These are phyloP conservation scores for Hemitrygon akajei DNA, from an alignment of 2,797 vertebrate species.

Conservation along the genomic window DNA sequence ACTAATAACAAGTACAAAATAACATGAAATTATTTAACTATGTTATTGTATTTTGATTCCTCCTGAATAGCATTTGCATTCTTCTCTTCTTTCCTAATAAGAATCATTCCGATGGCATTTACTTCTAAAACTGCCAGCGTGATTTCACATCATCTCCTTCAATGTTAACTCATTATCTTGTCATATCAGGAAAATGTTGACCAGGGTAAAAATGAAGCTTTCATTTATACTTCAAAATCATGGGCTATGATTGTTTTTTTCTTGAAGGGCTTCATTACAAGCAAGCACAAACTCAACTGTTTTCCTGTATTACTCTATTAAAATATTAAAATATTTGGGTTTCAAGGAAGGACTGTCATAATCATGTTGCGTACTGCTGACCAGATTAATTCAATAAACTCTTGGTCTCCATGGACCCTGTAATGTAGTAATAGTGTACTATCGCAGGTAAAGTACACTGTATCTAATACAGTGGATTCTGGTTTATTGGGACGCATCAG, in stretches of 20 bases:
- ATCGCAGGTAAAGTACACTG: background rate
- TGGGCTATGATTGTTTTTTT: background rate
- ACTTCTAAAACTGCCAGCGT: background rate
- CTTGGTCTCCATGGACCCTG: background rate
- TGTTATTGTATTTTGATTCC: background rate
- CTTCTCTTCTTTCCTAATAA: background rate
- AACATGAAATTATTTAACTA: background rate
- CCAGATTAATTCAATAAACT: background rate
- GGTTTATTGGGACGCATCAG: too few species aligned
- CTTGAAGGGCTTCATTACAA: background rate
- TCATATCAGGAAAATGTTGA: background rate
- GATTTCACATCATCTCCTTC: background rate
- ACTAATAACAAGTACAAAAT: background rate
- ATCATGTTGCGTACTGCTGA: background rate
- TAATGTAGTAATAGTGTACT: constrained; percentile 23
- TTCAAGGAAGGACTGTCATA: background rate
- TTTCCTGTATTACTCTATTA: background rate
- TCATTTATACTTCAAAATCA: background rate
- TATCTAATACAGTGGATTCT: too few species aligned
- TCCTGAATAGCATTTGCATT: background rate
- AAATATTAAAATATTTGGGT: background rate
- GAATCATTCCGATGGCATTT: background rate
- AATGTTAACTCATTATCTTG: background rate
- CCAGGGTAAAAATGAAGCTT: background rate
- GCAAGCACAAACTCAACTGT: too few species aligned